A percentile compares a stretch with the other conserved stretches of the same genome.
These are phyloP conservation scores for Hiodon alosoides DNA, from an alignment of 2,113 vertebrate species.

Conservation along the genomic window DNA sequence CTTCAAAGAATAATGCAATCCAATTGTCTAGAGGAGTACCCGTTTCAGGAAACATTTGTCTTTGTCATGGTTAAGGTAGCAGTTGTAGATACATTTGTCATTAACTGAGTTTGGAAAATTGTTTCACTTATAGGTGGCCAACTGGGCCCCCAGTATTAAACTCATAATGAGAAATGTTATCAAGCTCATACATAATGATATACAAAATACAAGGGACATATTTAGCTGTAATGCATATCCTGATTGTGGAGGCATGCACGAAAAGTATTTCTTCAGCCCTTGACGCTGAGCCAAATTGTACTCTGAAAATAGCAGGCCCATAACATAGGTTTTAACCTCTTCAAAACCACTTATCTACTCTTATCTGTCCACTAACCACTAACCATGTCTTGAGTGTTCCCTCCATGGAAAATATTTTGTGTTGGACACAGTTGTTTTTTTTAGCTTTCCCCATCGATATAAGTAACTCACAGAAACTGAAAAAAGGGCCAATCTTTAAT, in stretches of 20 bases:
- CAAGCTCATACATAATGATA: not conserved
- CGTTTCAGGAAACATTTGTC: too few relatives aligned
- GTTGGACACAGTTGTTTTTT: not conserved
- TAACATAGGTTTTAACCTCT: not conserved
- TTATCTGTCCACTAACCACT: not conserved
- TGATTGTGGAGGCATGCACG: slow-evolving; percentile 6
- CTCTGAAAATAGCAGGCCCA: not conserved
- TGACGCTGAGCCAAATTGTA: slow-evolving; percentile 8
- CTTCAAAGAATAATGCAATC: too few relatives aligned
- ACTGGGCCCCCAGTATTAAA: too few relatives aligned
- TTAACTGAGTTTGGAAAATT: too few relatives aligned
- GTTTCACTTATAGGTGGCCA: too few relatives aligned
- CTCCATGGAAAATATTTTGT: not conserved
- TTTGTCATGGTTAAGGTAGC: too few relatives aligned
- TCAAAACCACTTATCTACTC: not conserved
- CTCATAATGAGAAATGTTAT: not conserved
- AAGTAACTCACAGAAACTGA: not conserved
- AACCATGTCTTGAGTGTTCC: not conserved
- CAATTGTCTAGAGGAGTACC: too few relatives aligned
- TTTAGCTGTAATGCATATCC: not conserved
- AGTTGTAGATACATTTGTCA: too few relatives aligned
- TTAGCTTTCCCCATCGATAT: not conserved
- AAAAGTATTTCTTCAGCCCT: not conserved
- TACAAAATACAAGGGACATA: not conserved
- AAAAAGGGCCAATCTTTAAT: not conserved